These are phyloP conservation scores for Aplysia californica DNA, from an alignment of 1,140 invertebrate genomes.

Conservation along the genomic window DNA sequence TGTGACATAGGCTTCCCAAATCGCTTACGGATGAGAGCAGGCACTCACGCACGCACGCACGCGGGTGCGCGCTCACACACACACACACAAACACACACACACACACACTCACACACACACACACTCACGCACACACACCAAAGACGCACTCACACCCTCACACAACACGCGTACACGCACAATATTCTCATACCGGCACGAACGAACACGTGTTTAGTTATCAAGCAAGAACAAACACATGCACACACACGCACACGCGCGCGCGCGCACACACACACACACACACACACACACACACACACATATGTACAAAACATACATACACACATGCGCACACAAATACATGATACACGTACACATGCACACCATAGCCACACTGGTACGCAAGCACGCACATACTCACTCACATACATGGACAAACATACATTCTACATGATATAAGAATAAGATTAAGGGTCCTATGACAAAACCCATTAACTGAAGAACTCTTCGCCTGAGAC, in stretches of 20 bases:
- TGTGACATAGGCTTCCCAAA: too few species aligned
- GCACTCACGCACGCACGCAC: background rate
- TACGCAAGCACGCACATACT: conserved; percentile 1
- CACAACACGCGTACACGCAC: too few species aligned
- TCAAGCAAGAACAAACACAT: background rate
- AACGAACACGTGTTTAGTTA: too few species aligned
- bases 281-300: conserved; percentile 12
- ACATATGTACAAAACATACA: background rate
- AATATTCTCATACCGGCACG: too few species aligned
- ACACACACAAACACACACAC: background rate
- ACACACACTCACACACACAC: too few species aligned
- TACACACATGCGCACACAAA: background rate
- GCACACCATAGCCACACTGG: too few species aligned
- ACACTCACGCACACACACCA: background rate
- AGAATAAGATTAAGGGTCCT: background rate
- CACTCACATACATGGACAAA: conserved; percentile 1
- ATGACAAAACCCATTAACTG: conserved; percentile 9
- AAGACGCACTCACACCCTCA: too few species aligned
- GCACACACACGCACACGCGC: conserved; percentile 28
- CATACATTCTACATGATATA: background rate
- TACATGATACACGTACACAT: too few species aligned
- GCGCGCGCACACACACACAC: conserved; percentile 25
- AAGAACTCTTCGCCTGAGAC: conserved; percentile 24
- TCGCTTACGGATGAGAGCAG: too few species aligned
- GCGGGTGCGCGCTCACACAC: background rate